Evolutionary conservation across 2,888 invertebrate genomes (phyloP).

Genomic region (Leptodirus hochenwartii): DNA sequence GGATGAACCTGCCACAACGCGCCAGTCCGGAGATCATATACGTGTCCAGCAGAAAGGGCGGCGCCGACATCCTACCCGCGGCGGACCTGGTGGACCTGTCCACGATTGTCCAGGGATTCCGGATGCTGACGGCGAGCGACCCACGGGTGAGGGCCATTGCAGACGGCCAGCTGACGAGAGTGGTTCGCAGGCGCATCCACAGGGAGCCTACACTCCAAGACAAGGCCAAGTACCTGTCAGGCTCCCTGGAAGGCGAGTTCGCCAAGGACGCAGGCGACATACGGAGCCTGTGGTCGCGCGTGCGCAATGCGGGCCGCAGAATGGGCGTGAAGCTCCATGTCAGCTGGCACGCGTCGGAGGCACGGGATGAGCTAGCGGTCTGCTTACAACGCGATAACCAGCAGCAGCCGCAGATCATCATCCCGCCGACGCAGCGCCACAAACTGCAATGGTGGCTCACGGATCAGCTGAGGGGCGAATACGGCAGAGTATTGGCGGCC

Average conservation of each 20-base stretch:
- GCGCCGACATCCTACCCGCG: conserved; percentile 18
- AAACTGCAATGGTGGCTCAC: conserved; percentile 12
- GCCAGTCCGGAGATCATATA: conserved; percentile 17
- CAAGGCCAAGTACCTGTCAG: conserved; percentile 15
- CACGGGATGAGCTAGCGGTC: not conserved
- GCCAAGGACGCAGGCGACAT: conserved; percentile 9
- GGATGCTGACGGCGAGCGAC: conserved; percentile 16
- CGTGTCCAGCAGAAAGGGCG: conserved; percentile 14
- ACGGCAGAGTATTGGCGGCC: conserved; percentile 9
- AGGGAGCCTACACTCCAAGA: conserved; percentile 9
- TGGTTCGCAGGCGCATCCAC: conserved; percentile 11
- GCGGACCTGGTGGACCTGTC: conserved; percentile 16
- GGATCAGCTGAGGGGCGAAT: conserved; percentile 7
- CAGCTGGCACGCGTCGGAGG: not conserved
- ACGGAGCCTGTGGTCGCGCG: conserved; percentile 13
- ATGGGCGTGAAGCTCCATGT: conserved; percentile 1
- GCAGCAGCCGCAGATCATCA: too few species aligned
- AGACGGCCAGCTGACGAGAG: conserved; percentile 11
- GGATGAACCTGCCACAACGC: conserved; percentile 18
- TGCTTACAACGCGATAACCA: too few species aligned
- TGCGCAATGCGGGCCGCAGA: conserved; percentile 13
- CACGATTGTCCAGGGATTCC: conserved; percentile 17
- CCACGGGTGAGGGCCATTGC: conserved; percentile 13
- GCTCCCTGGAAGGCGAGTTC: conserved; percentile 13
- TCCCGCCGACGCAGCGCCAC: conserved; percentile 6